Evolutionary conservation across 2,888 invertebrate genomes (phyloP), one percentile per base, ranked within the genome.

Genomic region (Tanytarsus gracilentus): DNA sequence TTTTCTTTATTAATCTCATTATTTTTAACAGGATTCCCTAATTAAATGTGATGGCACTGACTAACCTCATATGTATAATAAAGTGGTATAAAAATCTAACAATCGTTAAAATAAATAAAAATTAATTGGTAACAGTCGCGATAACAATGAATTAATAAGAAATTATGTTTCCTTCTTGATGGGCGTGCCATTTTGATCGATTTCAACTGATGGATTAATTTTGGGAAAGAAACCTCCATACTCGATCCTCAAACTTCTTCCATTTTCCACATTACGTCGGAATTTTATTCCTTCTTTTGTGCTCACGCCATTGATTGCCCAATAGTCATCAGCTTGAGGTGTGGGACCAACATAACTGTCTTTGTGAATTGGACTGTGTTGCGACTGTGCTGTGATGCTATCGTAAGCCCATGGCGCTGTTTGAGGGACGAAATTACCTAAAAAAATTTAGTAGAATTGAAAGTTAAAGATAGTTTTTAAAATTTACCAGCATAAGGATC

Each of bases 151-250:
- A 11, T 23, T 16, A 21, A 29, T 53, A 30, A 23, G 23, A n/a
- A 6, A 30, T 29, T 51, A 29, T 23, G 39, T 29, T 14, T 65
- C 66, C 60, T 68, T 71, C 14, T 79, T 75, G 1, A 84, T 70
- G 0, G 85, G 85, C 63, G 79, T 72, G 1, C 85, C 85, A 63
- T 85, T 79, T 63, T 87, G 82, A 67, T 88, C 87, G 8, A 89
- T 83, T 69, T 88, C 86, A 4, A 85, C 77, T 0, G 90, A 90
- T 0, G 90, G 90, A 63, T 86, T 79, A 65, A 90, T 70, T 0
- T 89, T 90, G 0, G 90, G 89, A 66, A 85, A 86, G 65, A 90
- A 90, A 0, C 88, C 85, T 2, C 85, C 83, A 65, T 90, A 90
- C 65, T 90, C 90, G 67, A 90, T 79, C 66, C 84, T 81, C 0